A percentile compares a stretch with the other conserved stretches of the same genome.
These are phyloP conservation scores for Cotesia chilonis DNA, from an alignment of 1,140 invertebrate genomes.

Conservation along the genomic window DNA sequence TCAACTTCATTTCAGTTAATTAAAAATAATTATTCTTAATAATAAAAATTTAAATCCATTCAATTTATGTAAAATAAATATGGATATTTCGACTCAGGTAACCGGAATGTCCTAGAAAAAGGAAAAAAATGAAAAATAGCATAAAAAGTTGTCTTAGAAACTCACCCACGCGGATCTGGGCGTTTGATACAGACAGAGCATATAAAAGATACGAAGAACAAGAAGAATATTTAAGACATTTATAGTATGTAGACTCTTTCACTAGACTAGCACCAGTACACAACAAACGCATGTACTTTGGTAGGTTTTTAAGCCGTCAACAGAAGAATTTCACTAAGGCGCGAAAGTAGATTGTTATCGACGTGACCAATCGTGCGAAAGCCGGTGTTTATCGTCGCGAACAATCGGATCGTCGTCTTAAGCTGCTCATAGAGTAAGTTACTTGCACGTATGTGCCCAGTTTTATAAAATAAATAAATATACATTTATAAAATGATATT, in stretches of 20 bases:
- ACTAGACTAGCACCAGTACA: not conserved
- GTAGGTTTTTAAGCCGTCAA: slow-evolving; percentile 14
- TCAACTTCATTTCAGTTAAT: no score
- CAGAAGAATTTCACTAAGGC: slow-evolving; percentile 34
- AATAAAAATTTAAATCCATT: no score
- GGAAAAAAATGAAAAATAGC: no score
- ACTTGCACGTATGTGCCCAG: not conserved
- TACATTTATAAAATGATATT: not conserved
- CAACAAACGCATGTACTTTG: slow-evolving; percentile 25
- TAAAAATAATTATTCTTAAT: no score
- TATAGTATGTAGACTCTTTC: not conserved
- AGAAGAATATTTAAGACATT: slow-evolving; percentile 8
- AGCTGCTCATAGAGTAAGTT: slow-evolving; percentile 1
- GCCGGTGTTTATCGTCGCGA: slow-evolving; percentile 28
- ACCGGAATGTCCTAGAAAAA: no score
- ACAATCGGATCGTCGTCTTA: slow-evolving; percentile 24
- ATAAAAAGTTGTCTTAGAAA: not conserved
- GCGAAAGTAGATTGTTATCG: slow-evolving; percentile 36
- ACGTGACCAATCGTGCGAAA: slow-evolving; percentile 36
- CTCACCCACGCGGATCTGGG: not conserved
- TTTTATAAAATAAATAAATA: not conserved
- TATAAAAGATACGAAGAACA: no score
- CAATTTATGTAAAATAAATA: no score
- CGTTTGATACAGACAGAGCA: not conserved
- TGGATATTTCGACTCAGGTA: no score